A percentile compares a stretch with the other conserved stretches of the same genome.
Conservation (phyloP, 2,797 vertebrate species). For the Tiaroga cobitis region DNA sequence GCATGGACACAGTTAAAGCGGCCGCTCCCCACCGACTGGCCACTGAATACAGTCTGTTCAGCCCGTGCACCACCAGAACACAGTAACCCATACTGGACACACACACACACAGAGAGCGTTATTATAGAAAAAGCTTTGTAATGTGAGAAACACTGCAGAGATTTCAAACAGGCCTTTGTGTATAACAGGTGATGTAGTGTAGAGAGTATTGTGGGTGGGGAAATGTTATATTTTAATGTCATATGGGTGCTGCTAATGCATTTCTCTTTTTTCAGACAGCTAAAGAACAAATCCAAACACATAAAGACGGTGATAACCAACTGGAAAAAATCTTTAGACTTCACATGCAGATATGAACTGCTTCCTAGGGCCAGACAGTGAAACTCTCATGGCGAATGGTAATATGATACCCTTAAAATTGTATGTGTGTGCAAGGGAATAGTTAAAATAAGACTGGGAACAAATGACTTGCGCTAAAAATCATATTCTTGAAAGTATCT, state of each 20-base stretch:
- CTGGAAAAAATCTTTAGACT: neutral
- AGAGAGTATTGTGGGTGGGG: neutral
- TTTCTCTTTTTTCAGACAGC: neutral
- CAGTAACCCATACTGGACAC: slow-evolving; percentile 92
- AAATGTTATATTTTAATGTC: neutral
- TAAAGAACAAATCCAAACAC: neutral
- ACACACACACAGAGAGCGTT: slow-evolving; percentile 10
- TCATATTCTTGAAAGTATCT: neutral
- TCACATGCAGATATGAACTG: neutral
- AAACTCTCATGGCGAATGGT: neutral
- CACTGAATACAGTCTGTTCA: slow-evolving; percentile 82
- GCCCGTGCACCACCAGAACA: slow-evolving; percentile 89
- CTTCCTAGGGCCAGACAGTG: neutral
- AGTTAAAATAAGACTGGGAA: neutral
- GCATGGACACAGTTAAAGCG: slow-evolving; percentile 78
- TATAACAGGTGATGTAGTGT: slow-evolving; percentile 13
- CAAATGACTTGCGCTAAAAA: neutral
- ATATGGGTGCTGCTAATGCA: neutral
- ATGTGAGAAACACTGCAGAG: neutral
- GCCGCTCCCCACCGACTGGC: slow-evolving; percentile 82
- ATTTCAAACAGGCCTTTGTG: neutral
- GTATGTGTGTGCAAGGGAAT: neutral
- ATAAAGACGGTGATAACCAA: neutral
- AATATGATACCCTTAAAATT: neutral
- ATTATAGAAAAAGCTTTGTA: neutral